These are phyloP conservation scores for Drosophila pseudoananassae DNA, from an alignment of 1,140 invertebrate genomes.

Conservation along the genomic window DNA sequence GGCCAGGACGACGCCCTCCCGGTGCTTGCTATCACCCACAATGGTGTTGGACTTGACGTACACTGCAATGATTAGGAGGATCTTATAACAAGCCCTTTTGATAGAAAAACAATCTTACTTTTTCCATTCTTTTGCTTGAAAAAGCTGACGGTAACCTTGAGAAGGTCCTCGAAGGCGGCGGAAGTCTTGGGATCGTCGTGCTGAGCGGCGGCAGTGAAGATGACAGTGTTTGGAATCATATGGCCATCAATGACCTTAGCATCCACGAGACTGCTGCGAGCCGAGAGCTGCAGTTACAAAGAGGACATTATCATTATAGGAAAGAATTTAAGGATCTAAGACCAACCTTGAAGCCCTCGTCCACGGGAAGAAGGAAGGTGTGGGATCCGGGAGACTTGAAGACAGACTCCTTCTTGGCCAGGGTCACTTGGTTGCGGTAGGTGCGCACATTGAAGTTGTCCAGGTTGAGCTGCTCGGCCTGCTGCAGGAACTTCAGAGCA, in stretches of 20 bases:
- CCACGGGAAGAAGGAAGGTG: conserved; percentile 96
- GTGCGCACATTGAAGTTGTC: conserved; percentile 87
- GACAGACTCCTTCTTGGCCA: conserved; percentile 89
- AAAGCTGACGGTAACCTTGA: conserved; percentile 92
- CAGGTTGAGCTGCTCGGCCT: conserved; percentile 90
- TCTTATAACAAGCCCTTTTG: conserved; percentile 35
- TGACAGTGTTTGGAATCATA: conserved; percentile 93
- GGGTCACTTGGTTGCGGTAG: conserved; percentile 90
- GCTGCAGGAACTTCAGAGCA: conserved; percentile 90
- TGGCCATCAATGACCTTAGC: conserved; percentile 94
- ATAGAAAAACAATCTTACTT: conserved; percentile 83
- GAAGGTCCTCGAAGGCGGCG: conserved; percentile 91
- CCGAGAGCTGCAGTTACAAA: conserved; percentile 84
- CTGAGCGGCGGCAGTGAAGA: conserved; percentile 92
- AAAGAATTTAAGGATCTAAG: neutral
- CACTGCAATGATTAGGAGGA: conserved; percentile 85
- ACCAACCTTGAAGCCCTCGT: conserved; percentile 92
- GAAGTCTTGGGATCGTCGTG: conserved; percentile 90
- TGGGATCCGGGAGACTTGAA: conserved; percentile 91
- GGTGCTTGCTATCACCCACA: conserved; percentile 90
- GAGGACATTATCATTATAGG: neutral
- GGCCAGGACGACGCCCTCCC: conserved; percentile 92
- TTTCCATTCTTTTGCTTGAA: conserved; percentile 87
- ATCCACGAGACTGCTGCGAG: conserved; percentile 87
- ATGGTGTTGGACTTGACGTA: conserved; percentile 95